Evolutionary conservation across 2,888 invertebrate species (phyloP).

Genomic region (Drosophila nr. fundita): DNA sequence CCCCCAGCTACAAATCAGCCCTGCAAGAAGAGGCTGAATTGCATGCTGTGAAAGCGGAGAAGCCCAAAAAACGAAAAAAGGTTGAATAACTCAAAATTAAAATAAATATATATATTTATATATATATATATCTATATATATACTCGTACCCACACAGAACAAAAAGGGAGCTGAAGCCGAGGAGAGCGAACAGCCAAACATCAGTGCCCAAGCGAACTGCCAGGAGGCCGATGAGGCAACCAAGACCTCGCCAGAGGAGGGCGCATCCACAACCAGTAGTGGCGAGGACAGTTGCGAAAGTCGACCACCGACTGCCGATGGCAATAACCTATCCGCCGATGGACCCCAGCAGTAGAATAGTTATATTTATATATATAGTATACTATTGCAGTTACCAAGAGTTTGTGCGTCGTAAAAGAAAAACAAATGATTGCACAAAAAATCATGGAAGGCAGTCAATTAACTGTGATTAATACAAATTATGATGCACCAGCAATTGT

Average conservation of each 20-base stretch:
- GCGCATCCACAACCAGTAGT: conserved; percentile 69
- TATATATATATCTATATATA: neutral
- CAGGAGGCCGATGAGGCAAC: conserved; percentile 61
- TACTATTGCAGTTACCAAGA: conserved; percentile 17
- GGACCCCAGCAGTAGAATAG: conserved; percentile 10
- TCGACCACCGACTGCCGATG: conserved; percentile 71
- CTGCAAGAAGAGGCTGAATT: conserved; percentile 80
- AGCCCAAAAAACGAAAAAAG: conserved; percentile 86
- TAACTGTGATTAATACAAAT: conserved; percentile 25
- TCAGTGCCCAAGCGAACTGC: conserved; percentile 43
- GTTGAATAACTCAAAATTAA: conserved; percentile 18
- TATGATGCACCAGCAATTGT: conserved; percentile 6
- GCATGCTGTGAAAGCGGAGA: conserved; percentile 68
- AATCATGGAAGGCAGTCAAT: conserved; percentile 46
- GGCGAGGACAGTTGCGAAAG: conserved; percentile 70
- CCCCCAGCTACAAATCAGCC: conserved; percentile 86
- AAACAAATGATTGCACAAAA: conserved; percentile 31
- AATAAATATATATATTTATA: neutral
- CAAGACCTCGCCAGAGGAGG: conserved; percentile 71
- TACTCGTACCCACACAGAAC: conserved; percentile 44
- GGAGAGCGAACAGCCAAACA: conserved; percentile 34
- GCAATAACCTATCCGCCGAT: conserved; percentile 45
- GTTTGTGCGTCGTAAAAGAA: conserved; percentile 43
- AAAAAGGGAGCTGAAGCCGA: conserved; percentile 63
- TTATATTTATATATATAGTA: neutral